These are phyloP conservation scores for Cremastinae sp. DNA, from an alignment of 2,888 invertebrate species.

Conservation along the genomic window DNA sequence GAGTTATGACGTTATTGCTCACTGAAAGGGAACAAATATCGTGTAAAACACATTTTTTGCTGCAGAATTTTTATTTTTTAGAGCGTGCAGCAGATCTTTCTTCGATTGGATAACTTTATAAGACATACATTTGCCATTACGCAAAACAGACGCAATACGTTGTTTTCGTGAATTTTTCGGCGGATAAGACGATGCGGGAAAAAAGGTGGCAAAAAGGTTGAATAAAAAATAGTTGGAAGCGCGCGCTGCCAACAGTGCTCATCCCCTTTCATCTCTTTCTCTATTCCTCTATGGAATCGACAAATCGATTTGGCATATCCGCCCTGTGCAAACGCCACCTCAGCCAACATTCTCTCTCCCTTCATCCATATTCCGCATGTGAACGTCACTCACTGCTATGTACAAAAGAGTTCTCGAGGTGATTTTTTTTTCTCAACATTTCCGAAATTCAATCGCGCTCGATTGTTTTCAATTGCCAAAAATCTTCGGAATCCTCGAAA, in stretches of 20 bases:
- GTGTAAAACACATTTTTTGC: too few species aligned
- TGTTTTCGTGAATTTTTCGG: too few species aligned
- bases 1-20: too few species aligned
- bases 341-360: constrained; percentile 43
- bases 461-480: too few species aligned
- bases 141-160: too few species aligned
- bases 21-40: too few species aligned
- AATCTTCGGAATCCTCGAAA: too few species aligned
- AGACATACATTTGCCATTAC: too few species aligned
- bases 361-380: constrained; percentile 30
- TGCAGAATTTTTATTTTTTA: too few species aligned
- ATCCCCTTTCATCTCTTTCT: constrained; percentile 34
- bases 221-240: neutral
- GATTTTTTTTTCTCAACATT: neutral
- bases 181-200: too few species aligned
- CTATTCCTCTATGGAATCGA: constrained; percentile 46
- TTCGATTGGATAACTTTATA: constrained; percentile 42
- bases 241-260: constrained; percentile 1
- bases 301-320: constrained; percentile 58
- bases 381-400: neutral
- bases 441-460: too few species aligned
- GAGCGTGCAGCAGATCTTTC: too few species aligned
- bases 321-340: constrained; percentile 45
- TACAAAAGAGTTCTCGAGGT: constrained; percentile 1
- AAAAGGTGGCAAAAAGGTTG: neutral